Percentiles rank a stretch among this genome's conserved stretches.
phyloP scores from a whole-genome alignment of 2,113 vertebrate genomes.

The Pelodiscus sinensis region DNA sequence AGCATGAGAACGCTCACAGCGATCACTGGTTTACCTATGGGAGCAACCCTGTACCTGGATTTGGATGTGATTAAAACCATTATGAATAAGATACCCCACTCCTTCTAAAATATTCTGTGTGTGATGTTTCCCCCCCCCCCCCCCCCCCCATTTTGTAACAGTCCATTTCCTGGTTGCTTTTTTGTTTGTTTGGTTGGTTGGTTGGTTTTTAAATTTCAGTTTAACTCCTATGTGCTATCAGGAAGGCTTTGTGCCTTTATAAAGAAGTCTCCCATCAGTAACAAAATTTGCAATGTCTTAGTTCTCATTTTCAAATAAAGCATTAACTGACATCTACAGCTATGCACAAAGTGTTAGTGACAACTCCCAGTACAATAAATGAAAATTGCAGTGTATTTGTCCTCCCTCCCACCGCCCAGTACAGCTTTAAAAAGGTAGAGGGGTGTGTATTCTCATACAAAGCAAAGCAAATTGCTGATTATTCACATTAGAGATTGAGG shows the following conservation, averaged over 20 bases:
- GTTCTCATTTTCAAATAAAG: not conserved
- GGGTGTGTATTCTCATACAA: not conserved
- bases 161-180: not conserved
- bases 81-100: not conserved
- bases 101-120: not conserved
- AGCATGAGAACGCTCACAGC: not conserved
- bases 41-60: not conserved
- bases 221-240: not conserved
- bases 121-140: too few species aligned
- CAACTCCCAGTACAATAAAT: fast-evolving
- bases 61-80: not conserved
- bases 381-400: not conserved
- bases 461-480: not conserved
- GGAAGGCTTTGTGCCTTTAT: not conserved
- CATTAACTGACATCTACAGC: not conserved
- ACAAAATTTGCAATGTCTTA: not conserved
- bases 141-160: not conserved
- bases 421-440: not conserved
- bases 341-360: not conserved
- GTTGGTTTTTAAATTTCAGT: not conserved
- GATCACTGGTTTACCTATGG: not conserved
- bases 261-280: not conserved
- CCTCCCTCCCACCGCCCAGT: not conserved
- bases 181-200: not conserved
- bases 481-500: not conserved